These are phyloP conservation scores for Scomber japonicus DNA, from an alignment of 2,113 vertebrate genomes.

Conservation along the genomic window DNA sequence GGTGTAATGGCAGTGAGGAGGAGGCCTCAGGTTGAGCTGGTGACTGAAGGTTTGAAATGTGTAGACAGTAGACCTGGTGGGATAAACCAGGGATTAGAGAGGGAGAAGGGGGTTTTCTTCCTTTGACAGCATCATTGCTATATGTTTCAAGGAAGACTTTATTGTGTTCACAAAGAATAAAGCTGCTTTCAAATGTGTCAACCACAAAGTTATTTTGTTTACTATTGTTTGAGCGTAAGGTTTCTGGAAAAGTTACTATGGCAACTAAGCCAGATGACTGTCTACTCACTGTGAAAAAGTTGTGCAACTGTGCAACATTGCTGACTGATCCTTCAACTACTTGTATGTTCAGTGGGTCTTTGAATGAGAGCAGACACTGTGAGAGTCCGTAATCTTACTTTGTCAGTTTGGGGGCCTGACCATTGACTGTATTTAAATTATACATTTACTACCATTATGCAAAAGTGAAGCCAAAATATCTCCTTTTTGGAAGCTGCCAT, in stretches of 20 bases:
- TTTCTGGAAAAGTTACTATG: not conserved
- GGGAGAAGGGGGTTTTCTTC: slow-evolving; percentile 13
- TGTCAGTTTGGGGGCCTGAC: slow-evolving; percentile 34
- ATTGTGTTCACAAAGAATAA: not conserved
- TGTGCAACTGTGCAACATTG: not conserved
- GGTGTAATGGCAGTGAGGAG: slow-evolving; percentile 16
- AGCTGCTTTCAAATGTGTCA: not conserved
- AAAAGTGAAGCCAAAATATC: too few species aligned
- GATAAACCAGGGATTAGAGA: slow-evolving; percentile 51
- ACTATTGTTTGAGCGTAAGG: not conserved
- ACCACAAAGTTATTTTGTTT: not conserved
- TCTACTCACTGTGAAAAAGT: not conserved
- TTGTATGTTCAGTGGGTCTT: not conserved
- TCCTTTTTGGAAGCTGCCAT: too few species aligned
- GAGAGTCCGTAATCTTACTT: slow-evolving; percentile 19
- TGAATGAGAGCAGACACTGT: slow-evolving; percentile 45
- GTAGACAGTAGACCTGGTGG: slow-evolving; percentile 36
- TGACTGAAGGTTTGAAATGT: slow-evolving; percentile 43
- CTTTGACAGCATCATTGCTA: slow-evolving; percentile 39
- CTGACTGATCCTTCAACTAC: slow-evolving; percentile 28
- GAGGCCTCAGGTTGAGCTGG: slow-evolving; percentile 37
- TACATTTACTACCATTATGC: too few species aligned
- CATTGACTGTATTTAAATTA: too few species aligned
- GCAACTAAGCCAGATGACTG: not conserved
- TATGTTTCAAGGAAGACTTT: slow-evolving; percentile 18